Evolutionary conservation across 1,140 invertebrate species (phyloP).

Genomic region (Pachypeltis micranthus): DNA sequence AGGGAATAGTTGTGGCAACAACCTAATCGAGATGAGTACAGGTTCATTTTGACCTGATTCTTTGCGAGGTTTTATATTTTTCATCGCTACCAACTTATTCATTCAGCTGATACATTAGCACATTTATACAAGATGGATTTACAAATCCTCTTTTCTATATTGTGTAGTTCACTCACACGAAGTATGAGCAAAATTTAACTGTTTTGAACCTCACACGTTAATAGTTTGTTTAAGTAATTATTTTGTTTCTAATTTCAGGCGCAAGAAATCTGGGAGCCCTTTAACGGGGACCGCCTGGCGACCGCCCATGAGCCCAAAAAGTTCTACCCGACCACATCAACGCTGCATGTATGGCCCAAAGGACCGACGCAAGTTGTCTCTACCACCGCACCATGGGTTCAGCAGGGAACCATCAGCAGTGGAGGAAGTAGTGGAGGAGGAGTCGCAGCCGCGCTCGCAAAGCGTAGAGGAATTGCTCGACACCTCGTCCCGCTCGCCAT

Average conservation of each 20-base stretch:
- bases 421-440: conserved; percentile 18
- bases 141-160: too few relatives aligned
- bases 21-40: too few relatives aligned
- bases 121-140: too few relatives aligned
- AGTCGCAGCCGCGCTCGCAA: conserved; percentile 17
- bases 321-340: conserved; percentile 12
- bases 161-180: not conserved
- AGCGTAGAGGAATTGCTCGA: conserved; percentile 26
- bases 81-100: too few relatives aligned
- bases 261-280: conserved; percentile 51
- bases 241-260: conserved; percentile 35
- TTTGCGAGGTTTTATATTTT: too few relatives aligned
- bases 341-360: not conserved
- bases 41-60: too few relatives aligned
- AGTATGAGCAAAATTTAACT: too few relatives aligned
- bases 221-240: conserved; percentile 31
- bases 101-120: too few relatives aligned
- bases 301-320: conserved; percentile 30
- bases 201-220: too few relatives aligned
- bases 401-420: not conserved
- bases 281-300: conserved; percentile 34
- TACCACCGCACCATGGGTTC: not conserved
- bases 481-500: conserved; percentile 4
- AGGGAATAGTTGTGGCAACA: too few relatives aligned
- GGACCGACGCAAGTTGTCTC: not conserved